These are phyloP conservation scores for Kryptopterus vitreolus DNA, from an alignment of 2,797 vertebrate species.

Conservation along the genomic window DNA sequence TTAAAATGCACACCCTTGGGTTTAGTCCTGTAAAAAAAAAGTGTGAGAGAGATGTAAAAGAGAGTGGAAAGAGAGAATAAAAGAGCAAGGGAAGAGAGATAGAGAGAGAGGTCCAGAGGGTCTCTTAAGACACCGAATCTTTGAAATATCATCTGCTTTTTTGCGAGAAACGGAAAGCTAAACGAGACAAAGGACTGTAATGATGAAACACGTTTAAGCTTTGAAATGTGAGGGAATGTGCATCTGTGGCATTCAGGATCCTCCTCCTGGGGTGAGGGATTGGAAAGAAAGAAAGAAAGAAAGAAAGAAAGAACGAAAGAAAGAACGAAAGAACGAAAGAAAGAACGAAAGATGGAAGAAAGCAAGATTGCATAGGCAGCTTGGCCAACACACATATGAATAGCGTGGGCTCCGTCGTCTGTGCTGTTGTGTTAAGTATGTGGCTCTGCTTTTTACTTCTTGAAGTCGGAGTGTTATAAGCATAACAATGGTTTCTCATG, in stretches of 20 bases:
- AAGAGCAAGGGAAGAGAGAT: conserved; percentile 17
- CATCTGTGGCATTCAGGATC: conserved; percentile 47
- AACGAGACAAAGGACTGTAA: conserved; percentile 56
- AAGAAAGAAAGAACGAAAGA: too few relatives aligned
- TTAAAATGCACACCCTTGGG: conserved; percentile 63
- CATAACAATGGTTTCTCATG: conserved; percentile 17
- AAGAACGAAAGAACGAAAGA: conserved; percentile 22
- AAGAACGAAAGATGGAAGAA: neutral
- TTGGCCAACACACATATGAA: conserved; percentile 1
- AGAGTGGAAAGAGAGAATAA: too few relatives aligned
- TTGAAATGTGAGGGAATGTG: conserved; percentile 62
- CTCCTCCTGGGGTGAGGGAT: conserved; percentile 49
- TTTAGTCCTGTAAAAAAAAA: conserved; percentile 50
- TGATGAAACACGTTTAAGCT: conserved; percentile 60
- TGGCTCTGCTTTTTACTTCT: conserved; percentile 11
- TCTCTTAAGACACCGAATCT: conserved; percentile 66
- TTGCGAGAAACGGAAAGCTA: conserved; percentile 51
- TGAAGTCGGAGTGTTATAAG: conserved; percentile 8
- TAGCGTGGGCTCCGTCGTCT: neutral
- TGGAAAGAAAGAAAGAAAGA: conserved; percentile 44
- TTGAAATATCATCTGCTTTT: conserved; percentile 69
- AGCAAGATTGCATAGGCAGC: conserved; percentile 3
- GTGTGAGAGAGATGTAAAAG: conserved; percentile 33
- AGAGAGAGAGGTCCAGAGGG: conserved; percentile 34
- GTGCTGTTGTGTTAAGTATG: conserved; percentile 3